Conservation (phyloP, 23 tunicate genomes). For the Phallusia fumigata region DNA sequence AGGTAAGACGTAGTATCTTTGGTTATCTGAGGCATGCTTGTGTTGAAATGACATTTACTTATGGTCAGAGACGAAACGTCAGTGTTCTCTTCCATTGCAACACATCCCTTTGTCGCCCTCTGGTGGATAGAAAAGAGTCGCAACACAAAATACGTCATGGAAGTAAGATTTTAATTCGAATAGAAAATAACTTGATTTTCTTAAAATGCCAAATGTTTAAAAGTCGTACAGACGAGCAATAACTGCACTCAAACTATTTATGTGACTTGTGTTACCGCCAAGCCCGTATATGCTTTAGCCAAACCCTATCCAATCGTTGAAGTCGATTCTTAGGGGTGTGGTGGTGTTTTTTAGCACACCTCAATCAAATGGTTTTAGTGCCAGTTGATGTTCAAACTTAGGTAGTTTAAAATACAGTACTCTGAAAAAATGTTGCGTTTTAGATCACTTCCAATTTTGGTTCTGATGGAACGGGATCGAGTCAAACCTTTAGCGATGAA, state of each 20-base stretch:
- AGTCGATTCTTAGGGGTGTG: too few relatives aligned
- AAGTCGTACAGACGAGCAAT: too few relatives aligned
- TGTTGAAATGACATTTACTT: neutral
- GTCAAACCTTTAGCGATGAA: neutral
- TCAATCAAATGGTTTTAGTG: too few relatives aligned
- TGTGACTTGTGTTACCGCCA: too few relatives aligned
- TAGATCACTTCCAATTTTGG: neutral
- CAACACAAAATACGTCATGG: neutral
- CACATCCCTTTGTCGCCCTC: conserved; percentile 3
- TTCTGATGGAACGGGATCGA: neutral
- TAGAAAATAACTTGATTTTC: too few relatives aligned
- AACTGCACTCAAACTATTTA: too few relatives aligned
- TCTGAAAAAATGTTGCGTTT: neutral
- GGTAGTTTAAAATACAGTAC: too few relatives aligned
- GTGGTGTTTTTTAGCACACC: too few relatives aligned
- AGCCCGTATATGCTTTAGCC: too few relatives aligned
- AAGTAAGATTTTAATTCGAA: neutral
- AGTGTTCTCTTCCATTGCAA: neutral
- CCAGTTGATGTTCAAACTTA: too few relatives aligned
- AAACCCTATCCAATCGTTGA: too few relatives aligned
- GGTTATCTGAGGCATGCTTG: neutral
- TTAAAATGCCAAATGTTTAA: too few relatives aligned
- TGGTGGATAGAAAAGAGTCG: neutral
- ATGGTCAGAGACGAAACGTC: neutral
- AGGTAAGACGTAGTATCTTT: neutral